phyloP scores from a whole-genome alignment of 2,888 invertebrate species.

The Machimus rusticus region DNA sequence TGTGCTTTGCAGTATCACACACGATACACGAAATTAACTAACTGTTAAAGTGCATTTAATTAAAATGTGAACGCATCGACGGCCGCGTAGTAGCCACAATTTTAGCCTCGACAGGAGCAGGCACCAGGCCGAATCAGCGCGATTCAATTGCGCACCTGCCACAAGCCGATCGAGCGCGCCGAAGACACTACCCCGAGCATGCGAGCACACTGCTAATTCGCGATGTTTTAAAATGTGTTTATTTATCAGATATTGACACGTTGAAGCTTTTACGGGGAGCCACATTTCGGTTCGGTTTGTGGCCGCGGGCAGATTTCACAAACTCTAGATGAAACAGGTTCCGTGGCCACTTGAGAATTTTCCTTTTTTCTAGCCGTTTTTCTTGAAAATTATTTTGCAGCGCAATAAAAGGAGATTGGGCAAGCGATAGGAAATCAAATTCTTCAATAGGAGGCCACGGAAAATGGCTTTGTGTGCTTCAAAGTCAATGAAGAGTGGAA shows the following conservation, averaged over 20 bases:
- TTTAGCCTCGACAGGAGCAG: neutral
- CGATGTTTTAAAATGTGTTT: neutral
- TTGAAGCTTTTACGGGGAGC: neutral
- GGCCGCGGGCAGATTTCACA: neutral
- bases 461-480: neutral
- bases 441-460: neutral
- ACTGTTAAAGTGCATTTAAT: neutral
- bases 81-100: neutral
- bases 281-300: neutral
- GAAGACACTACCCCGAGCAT: neutral
- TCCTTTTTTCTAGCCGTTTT: neutral
- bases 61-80: neutral
- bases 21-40: neutral
- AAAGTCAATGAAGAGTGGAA: conserved; percentile 1
- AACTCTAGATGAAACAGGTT: neutral
- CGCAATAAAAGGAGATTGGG: neutral
- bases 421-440: neutral
- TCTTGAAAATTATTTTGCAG: neutral
- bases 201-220: neutral
- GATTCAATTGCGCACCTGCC: neutral
- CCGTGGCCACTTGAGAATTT: neutral
- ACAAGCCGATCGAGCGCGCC: neutral
- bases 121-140: neutral
- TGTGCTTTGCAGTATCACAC: neutral
- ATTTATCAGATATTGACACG: neutral